phyloP scores from a whole-genome alignment of 2,797 vertebrate genomes.

The Alauda arvensis region DNA sequence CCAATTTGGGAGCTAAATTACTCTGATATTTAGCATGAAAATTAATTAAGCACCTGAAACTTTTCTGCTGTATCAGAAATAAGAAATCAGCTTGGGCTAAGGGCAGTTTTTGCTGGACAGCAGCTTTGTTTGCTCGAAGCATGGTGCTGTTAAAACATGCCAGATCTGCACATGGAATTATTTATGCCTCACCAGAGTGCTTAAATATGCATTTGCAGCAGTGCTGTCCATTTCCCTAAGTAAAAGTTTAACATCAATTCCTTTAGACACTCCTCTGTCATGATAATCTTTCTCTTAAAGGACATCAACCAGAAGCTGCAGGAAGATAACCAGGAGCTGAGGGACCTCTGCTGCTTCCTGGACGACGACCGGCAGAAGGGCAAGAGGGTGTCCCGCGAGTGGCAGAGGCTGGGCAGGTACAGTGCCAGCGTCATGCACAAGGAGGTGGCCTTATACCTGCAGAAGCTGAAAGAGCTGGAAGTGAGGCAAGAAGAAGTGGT shows the following conservation, averaged over 20 bases:
- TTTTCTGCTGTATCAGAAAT: background rate
- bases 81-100: background rate
- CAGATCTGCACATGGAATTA: background rate
- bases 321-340: conserved; percentile 94
- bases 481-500: conserved; percentile 88
- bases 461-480: conserved; percentile 92
- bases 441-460: conserved; percentile 90
- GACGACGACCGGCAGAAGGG: conserved; percentile 96
- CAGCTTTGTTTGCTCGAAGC: background rate
- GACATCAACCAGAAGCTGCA: conserved; percentile 96
- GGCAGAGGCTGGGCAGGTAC: conserved; percentile 92
- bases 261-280: background rate
- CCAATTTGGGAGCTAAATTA: background rate
- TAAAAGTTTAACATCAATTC: background rate
- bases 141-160: background rate
- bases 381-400: conserved; percentile 90
- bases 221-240: background rate
- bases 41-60: background rate
- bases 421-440: conserved; percentile 90
- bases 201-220: background rate
- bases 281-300: conserved; percentile 71
- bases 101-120: background rate
- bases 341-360: conserved; percentile 94
- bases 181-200: background rate
- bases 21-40: background rate